Conservation (phyloP, 2,888 invertebrate species). For the Prosapia bicincta region DNA sequence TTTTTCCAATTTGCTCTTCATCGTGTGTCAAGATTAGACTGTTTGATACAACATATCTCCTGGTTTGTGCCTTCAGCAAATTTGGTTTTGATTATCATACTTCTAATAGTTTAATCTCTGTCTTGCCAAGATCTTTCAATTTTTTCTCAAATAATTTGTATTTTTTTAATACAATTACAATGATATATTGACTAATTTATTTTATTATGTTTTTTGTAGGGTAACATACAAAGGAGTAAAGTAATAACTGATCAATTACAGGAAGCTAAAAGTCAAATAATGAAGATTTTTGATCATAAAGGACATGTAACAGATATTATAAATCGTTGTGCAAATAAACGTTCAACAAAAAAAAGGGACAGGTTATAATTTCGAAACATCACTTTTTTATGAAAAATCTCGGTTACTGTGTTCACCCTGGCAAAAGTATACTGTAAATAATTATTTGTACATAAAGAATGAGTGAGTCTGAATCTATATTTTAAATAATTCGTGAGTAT, state of each 20-base stretch:
- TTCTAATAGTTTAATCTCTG: no score
- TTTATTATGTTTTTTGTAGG: constrained; percentile 66
- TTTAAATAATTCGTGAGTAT: neutral
- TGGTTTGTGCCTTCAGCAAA: no score
- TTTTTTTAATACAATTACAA: no score
- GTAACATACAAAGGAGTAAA: constrained; percentile 91
- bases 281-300: constrained; percentile 89
- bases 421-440: neutral
- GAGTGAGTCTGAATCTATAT: constrained; percentile 2
- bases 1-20: no score
- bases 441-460: neutral
- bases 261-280: constrained; percentile 83
- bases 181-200: no score
- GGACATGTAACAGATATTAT: constrained; percentile 85
- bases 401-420: neutral
- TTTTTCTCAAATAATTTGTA: no score
- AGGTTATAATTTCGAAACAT: constrained; percentile 46
- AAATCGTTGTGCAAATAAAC: constrained; percentile 84
- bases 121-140: no score
- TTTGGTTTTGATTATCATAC: no score
- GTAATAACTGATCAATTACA: constrained; percentile 88
- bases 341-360: constrained; percentile 86
- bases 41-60: no score
- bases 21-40: no score
- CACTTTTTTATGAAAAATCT: neutral